Conservation (phyloP, 2,113 vertebrate species). For the Oncorhynchus tshawytscha region DNA sequence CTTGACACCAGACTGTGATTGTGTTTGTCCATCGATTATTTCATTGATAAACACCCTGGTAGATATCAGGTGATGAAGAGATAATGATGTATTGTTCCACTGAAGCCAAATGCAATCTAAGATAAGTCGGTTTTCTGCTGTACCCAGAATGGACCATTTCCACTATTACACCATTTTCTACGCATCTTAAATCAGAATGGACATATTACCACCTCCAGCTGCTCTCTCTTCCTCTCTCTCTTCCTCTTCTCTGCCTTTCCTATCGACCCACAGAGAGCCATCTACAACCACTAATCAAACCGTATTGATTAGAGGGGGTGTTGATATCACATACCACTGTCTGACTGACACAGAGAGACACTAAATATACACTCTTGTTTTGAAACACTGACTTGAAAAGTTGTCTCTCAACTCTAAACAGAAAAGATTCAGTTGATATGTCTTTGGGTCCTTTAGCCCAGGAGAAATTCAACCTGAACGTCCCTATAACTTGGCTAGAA, state of each 20-base stretch:
- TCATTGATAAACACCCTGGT: no score
- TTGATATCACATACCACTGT: constrained; percentile 31
- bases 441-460: no score
- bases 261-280: constrained; percentile 46
- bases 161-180: neutral
- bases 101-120: neutral
- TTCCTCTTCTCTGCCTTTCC: neutral
- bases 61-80: no score
- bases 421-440: no score
- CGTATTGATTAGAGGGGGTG: constrained; percentile 43
- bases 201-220: neutral
- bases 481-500: neutral
- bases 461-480: no score
- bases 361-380: neutral
- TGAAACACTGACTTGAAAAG: neutral
- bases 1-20: neutral
- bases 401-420: no score
- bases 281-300: constrained; percentile 54
- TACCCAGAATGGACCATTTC: neutral
- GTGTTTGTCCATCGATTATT: neutral
- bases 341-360: constrained; percentile 7
- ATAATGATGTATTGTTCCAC: neutral
- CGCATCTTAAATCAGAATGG: neutral
- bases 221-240: neutral
- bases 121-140: neutral